A percentile compares a stretch with the other conserved stretches of the same genome.
Evolutionary conservation across 2,797 vertebrate species (phyloP).

Genomic region (Pteropus rufus): DNA sequence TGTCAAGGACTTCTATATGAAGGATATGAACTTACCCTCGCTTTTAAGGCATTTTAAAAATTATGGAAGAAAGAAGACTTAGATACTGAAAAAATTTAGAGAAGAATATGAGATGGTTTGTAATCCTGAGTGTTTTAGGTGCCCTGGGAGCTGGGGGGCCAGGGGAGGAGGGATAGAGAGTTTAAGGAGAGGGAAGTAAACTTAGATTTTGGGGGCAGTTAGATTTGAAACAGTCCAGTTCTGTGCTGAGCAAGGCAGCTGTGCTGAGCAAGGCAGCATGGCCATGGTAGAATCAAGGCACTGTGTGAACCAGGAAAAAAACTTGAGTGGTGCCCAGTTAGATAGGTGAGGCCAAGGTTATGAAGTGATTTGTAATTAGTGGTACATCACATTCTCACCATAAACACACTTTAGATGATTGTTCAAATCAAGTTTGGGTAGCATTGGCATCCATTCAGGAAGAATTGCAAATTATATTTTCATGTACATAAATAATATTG

Average conservation of each 20-base stretch:
- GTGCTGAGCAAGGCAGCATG: not conserved
- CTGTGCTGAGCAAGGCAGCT: not conserved
- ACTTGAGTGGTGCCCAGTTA: not conserved
- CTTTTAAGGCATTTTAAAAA: not conserved
- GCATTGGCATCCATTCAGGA: not conserved
- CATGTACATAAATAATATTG: conserved; percentile 64
- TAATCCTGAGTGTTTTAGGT: not conserved
- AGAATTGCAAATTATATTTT: not conserved
- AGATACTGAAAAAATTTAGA: not conserved
- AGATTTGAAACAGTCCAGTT: not conserved
- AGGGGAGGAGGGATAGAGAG: not conserved
- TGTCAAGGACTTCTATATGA: not conserved
- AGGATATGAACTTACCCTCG: not conserved
- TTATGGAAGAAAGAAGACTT: not conserved
- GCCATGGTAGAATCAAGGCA: not conserved
- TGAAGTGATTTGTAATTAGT: not conserved
- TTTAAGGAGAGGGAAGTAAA: not conserved
- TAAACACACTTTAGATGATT: not conserved
- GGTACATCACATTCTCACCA: not conserved
- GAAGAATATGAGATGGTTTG: not conserved
- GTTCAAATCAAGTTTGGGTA: not conserved
- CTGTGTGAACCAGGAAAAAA: fast-evolving
- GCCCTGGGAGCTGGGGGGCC: not conserved
- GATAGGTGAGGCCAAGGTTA: not conserved
- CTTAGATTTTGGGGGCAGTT: not conserved